Percentiles rank a stretch among this genome's conserved stretches.
Evolutionary conservation across 2,888 invertebrate species (phyloP).

Genomic region (Thera britannica): DNA sequence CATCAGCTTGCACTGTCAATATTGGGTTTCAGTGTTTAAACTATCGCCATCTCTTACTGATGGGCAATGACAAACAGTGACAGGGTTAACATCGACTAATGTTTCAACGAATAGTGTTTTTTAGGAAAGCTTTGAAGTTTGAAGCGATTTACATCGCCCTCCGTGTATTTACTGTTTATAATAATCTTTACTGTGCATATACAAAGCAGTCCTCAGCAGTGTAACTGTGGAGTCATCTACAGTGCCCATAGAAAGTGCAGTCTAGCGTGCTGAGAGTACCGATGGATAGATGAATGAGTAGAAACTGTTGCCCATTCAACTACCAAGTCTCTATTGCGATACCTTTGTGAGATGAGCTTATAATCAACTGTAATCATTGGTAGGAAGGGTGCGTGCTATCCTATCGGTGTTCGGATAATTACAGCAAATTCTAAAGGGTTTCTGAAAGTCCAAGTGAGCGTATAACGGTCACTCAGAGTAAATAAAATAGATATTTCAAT

Average conservation of each 20-base stretch:
- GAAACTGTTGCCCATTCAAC: slow-evolving; percentile 17
- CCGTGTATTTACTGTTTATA: background rate
- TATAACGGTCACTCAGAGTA: no score
- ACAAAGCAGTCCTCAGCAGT: slow-evolving; percentile 9
- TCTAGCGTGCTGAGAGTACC: slow-evolving; percentile 12
- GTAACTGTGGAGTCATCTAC: slow-evolving; percentile 19
- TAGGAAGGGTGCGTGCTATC: background rate
- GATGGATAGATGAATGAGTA: slow-evolving; percentile 15
- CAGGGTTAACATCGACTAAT: no score
- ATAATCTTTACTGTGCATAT: slow-evolving; percentile 7
- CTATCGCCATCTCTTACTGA: no score
- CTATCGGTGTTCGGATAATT: background rate
- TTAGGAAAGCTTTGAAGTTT: no score
- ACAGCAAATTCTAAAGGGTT: background rate
- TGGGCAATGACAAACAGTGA: no score
- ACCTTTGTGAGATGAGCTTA: slow-evolving; percentile 21
- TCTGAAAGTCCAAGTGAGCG: no score
- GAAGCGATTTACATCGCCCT: background rate
- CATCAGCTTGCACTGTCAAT: no score
- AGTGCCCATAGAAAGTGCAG: slow-evolving; percentile 12
- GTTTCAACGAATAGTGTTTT: no score
- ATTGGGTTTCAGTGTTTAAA: no score
- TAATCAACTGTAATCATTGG: slow-evolving; percentile 5
- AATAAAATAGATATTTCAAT: no score
- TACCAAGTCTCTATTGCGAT: slow-evolving; percentile 20